Evolutionary conservation across 2,797 vertebrate genomes (phyloP), one percentile per base, ranked within the genome.

Genomic region (Muscicapa striata): DNA sequence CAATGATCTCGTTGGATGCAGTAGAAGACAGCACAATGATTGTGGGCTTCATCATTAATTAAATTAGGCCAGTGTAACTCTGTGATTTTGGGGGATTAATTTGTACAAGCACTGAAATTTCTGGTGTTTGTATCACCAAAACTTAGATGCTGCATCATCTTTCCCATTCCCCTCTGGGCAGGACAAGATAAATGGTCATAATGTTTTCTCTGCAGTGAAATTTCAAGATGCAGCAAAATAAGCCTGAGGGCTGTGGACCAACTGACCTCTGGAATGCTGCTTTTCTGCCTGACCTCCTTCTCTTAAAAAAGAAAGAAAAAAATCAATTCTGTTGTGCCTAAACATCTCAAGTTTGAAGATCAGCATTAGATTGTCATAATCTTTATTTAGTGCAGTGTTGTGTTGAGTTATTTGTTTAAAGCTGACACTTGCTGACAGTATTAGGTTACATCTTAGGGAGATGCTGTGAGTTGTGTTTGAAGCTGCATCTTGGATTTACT

Each of bases 391-490:
- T 75, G 36, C 76, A 75, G 46, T 8, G 67, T 59, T 93, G 75
- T 82, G 78, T 46, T 85, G 74, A 86, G 86, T 85, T 87, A 79
- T 88, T 94, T 95, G 76, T 92, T 93, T 94, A 94, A 96, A 87
- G 89, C 80, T 96, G 95, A 92, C 61, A 0, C 67, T 80, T 89
- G 24, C 67, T 96, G 96, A 97, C 96, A 96, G 94, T 96, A 95
- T 96, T 94, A 55, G 97, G 96, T 96, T 97, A 96, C 93, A 57
- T 94, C 86, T 83, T 70, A 40, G 62, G 92, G 76, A 93, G 62
- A 70, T 75, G 77, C 63, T 63, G 72, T 27, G 86, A 84, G 93
- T 73, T 87, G 57, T 72, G 84, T 96, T 90, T 97, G 94, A 97
- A 93, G 76, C 76, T 87, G 73, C 49, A 49, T 63, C 81, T 58